Base-by-base conservation (phyloP, 1,140 invertebrate genomes). In the Pachypeltis micranthus region DNA sequence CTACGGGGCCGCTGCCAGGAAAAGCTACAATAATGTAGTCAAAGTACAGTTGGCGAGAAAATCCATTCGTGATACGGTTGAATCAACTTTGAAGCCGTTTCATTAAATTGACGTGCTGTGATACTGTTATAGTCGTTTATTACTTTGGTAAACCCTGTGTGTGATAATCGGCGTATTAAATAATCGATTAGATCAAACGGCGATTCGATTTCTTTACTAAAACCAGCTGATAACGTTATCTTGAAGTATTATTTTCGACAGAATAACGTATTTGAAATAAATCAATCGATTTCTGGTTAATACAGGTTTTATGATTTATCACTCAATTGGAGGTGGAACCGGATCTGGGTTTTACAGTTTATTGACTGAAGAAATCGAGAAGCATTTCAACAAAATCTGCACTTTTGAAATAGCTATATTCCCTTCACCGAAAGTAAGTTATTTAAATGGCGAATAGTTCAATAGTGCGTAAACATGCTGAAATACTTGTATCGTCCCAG, bases 321-420 rank as follows among this genome's bases (percentile, higher is more conserved):
- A 86, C 68, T 83, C 81, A 14, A 84, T 86, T 68, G 85, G 85
- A 16, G 85, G 85, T 56, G 85, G 85, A 2, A 87, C 85, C 60
- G 84, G 84, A 1, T 84, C 82, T 16, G 84, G 84, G 2, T 84
- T 86, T 67, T 78, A 80, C 0, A 81, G 83, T 0, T 73, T 85
- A 1, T 72, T 86, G 0, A 82, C 84, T 80, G 81, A 85, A 16
- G 74, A 77, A 54, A 71, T 86, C 1, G 76, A 75, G 47, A 76
- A 80, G 0, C 81, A 84, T 56, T 86, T 81, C 68, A 78, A 80
- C n/a, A 85, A 83, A 72, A 87, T 85, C 68, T 81, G 80, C 62
- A 86, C 85, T 68, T 73, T 88, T 16, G 83, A 88, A 70, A 87
- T 87, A 70, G 77, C 83, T 31, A 79, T 88, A 62, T 81, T 81